Conservation (phyloP, 2,113 vertebrate species). For the Mirza zaza region DNA sequence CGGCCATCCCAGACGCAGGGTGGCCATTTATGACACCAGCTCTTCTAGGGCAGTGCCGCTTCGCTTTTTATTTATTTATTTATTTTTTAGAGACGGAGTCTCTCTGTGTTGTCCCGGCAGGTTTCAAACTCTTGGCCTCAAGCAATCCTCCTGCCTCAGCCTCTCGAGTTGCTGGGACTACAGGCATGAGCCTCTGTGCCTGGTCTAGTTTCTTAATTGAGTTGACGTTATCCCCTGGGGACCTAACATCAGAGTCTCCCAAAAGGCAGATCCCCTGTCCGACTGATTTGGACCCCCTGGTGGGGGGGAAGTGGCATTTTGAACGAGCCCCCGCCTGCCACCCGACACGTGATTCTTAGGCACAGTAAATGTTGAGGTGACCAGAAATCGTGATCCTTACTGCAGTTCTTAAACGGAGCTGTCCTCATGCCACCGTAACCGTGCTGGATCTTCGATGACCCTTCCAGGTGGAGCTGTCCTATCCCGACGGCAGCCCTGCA, state of each 20-base stretch:
- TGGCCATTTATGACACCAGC: neutral
- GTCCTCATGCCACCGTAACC: neutral
- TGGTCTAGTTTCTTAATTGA: neutral
- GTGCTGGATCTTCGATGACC: neutral
- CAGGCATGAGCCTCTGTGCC: neutral
- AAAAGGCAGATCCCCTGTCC: neutral
- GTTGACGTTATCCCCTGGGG: neutral
- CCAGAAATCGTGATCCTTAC: neutral
- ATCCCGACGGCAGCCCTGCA: conserved; percentile 93
- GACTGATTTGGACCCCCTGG: neutral
- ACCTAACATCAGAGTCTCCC: neutral
- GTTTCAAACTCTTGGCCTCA: neutral
- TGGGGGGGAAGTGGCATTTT: neutral
- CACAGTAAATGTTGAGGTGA: neutral
- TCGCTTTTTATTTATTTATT: neutral
- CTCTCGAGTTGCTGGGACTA: neutral
- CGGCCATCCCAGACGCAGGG: fast-evolving
- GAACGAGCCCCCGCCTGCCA: neutral
- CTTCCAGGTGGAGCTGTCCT: conserved; percentile 92
- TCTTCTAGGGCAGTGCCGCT: neutral
- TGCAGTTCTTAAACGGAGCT: neutral
- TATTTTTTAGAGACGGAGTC: neutral
- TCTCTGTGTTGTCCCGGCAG: neutral
- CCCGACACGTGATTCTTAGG: neutral
- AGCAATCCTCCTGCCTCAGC: neutral